A percentile compares a stretch with the other conserved stretches of the same genome.
These are phyloP conservation scores for Porphyrio hochstetteri DNA, from an alignment of 2,113 vertebrate species.

Conservation along the genomic window DNA sequence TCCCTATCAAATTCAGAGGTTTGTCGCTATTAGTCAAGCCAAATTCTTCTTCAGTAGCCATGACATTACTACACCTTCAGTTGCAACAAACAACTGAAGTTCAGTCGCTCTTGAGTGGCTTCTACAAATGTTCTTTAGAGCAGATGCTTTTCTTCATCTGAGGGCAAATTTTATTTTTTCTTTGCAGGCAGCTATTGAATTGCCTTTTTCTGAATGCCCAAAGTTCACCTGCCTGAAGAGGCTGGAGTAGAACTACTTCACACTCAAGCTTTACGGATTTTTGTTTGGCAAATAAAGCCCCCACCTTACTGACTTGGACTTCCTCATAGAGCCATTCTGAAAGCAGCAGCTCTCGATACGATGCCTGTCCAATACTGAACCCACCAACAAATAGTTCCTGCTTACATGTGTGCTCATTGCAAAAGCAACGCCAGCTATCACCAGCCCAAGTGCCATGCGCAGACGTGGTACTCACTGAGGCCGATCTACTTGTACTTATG, in stretches of 20 bases:
- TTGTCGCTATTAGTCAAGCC: not conserved
- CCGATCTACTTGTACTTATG: not conserved
- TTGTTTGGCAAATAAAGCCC: not conserved
- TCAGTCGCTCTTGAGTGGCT: not conserved
- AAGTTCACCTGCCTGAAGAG: not conserved
- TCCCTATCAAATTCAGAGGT: not conserved
- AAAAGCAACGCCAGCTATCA: not conserved
- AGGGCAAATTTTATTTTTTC: not conserved
- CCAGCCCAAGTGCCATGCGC: not conserved
- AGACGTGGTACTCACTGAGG: fast-evolving
- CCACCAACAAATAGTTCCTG: not conserved
- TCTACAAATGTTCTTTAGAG: not conserved
- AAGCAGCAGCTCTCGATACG: not conserved
- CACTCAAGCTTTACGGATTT: not conserved
- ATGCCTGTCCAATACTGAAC: not conserved
- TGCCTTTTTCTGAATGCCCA: not conserved
- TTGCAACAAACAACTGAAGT: not conserved
- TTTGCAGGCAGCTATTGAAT: not conserved
- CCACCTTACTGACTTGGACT: not conserved
- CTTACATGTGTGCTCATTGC: not conserved
- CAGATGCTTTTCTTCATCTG: not conserved
- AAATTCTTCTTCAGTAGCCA: not conserved
- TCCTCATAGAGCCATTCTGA: fast-evolving
- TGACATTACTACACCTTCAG: not conserved
- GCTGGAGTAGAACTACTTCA: not conserved